Evolutionary conservation across 2,888 invertebrate species (phyloP).

Genomic region (Leptogaster cylindrica): DNA sequence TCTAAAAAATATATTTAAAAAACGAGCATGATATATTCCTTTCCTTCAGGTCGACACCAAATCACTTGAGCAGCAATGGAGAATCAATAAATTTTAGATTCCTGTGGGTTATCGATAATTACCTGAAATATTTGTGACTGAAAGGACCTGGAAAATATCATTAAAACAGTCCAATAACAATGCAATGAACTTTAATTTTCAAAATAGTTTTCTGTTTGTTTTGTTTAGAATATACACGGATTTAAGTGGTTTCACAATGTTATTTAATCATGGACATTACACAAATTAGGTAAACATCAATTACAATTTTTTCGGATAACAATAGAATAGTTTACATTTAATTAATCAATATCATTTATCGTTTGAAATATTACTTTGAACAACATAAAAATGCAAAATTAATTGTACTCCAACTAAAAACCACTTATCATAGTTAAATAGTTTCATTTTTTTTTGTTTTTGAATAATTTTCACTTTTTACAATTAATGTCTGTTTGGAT

Average conservation of each 20-base stretch:
- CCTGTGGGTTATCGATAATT: no score
- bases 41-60: no score
- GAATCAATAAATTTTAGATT: no score
- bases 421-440: no score
- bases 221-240: slow-evolving; percentile 11
- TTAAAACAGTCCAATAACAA: slow-evolving; percentile 6
- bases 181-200: slow-evolving; percentile 17
- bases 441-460: not conserved
- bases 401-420: no score
- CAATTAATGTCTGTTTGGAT: not conserved
- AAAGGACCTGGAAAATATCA: not conserved
- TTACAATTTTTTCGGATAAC: not conserved
- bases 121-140: no score
- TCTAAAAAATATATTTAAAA: no score
- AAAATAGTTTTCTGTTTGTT: slow-evolving; percentile 10
- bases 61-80: no score
- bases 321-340: slow-evolving; percentile 17
- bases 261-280: slow-evolving; percentile 30
- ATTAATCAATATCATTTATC: no score
- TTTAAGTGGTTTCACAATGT: slow-evolving; percentile 11
- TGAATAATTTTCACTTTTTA: not conserved
- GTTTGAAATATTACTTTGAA: no score
- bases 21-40: no score
- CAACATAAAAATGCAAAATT: no score
- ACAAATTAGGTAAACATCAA: slow-evolving; percentile 19